These are phyloP conservation scores for Koerneria pararmatus DNA, from an alignment of 2,888 invertebrate species.

Conservation along the genomic window DNA sequence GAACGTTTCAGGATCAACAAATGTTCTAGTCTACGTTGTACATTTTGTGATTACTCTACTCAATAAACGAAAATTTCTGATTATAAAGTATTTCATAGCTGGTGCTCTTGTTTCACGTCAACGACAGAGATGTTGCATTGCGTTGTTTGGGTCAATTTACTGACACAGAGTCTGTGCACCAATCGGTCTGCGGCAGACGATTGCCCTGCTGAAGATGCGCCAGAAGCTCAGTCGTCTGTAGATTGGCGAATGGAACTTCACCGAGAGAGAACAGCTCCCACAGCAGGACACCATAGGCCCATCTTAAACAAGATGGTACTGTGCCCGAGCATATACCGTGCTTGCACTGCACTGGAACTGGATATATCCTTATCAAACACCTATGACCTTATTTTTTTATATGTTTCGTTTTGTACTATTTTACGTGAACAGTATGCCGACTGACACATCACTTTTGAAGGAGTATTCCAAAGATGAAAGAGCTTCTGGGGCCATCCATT, in stretches of 20 bases:
- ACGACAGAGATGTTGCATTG: too few relatives aligned
- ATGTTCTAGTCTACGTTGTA: too few relatives aligned
- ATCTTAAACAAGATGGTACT: slow-evolving; percentile 28
- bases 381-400: background rate
- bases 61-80: too few relatives aligned
- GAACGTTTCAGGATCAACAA: too few relatives aligned
- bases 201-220: slow-evolving; percentile 37
- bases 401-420: background rate
- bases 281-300: slow-evolving; percentile 50
- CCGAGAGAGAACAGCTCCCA: slow-evolving; percentile 52
- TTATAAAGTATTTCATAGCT: too few relatives aligned
- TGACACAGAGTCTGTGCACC: slow-evolving; percentile 46
- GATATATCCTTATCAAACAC: background rate
- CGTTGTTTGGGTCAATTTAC: slow-evolving; percentile 16
- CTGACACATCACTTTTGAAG: slow-evolving; percentile 50
- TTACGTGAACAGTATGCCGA: slow-evolving; percentile 9
- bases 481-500: slow-evolving; percentile 53
- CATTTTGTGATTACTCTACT: too few relatives aligned
- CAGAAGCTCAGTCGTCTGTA: slow-evolving; percentile 40
- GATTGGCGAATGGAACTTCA: slow-evolving; percentile 44
- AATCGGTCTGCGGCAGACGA: slow-evolving; percentile 42
- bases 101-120: too few relatives aligned
- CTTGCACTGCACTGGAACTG: background rate
- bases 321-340: background rate
- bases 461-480: slow-evolving; percentile 46